Conservation (phyloP, 2,113 vertebrate species). For the Macaca fascicularis region DNA sequence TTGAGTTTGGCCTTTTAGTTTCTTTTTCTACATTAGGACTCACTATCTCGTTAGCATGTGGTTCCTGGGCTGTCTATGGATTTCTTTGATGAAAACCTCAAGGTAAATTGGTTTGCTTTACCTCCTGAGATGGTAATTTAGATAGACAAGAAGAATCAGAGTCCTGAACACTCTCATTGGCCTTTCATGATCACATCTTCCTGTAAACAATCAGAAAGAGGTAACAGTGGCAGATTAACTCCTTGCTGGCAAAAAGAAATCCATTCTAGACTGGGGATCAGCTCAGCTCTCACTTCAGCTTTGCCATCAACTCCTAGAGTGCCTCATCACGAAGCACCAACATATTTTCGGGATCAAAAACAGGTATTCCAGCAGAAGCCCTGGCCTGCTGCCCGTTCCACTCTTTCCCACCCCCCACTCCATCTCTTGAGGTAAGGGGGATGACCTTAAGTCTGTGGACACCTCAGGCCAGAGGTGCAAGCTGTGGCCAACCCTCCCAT, state of each 20-base stretch:
- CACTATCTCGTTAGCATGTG: constrained; percentile 66
- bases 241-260: constrained; percentile 34
- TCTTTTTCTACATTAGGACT: constrained; percentile 51
- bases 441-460: neutral
- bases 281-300: too few species aligned
- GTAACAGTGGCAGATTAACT: constrained; percentile 30
- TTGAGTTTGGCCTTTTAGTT: constrained; percentile 51
- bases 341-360: neutral
- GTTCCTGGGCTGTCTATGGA: constrained; percentile 48
- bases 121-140: constrained; percentile 79
- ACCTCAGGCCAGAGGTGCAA: neutral
- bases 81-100: constrained; percentile 72
- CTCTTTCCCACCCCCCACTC: neutral
- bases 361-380: neutral
- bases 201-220: constrained; percentile 60
- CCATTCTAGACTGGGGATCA: neutral
- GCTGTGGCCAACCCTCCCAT: neutral
- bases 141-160: constrained; percentile 73
- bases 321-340: neutral
- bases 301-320: neutral
- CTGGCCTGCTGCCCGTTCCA: too few species aligned
- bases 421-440: accelerated
- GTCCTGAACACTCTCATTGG: constrained; percentile 67
- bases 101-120: constrained; percentile 77
- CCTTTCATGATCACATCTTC: constrained; percentile 65